Base-by-base conservation (phyloP, 2,113 vertebrate species). In the Passer montanus region DNA sequence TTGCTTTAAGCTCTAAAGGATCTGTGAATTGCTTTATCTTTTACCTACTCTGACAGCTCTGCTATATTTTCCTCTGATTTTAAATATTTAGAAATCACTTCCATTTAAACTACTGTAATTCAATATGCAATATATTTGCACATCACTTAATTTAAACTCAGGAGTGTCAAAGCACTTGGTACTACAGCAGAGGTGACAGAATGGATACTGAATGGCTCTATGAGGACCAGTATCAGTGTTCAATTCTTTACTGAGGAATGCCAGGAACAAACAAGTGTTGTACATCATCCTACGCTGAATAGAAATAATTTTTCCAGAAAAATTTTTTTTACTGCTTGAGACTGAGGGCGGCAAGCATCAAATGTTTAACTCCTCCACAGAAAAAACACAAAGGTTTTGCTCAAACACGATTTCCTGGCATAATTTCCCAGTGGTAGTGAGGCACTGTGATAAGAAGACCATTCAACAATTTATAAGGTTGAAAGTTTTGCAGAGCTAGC, bases 301-400 rank as follows among this genome's bases (percentile, higher is more conserved):
- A 87, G 70, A 78, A 92, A 63, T 35, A 0, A 43, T 50, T 93
- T 77, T 15, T 87, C 66, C 46, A 95, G 87, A 85, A 85, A 52
- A 77, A 63, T 67, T 95, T 55, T 87, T 85, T 68, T 53, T 69
- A 62, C 92, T 94, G 8, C 53, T 93, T 58, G 86, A 76, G n/a
- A 66, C 2, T 0, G 24, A 85, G 93, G 93, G 80, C 4, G 3
- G 94, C 8, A 0, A 85, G 41, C 67, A 95, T 31, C 60, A 92
- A 84, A 75, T 49, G 31, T 73, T 91, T 62, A 95, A 87, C 91
- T 89, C 72, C 73, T 76, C 70, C 6, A 2, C 50, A 92, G 64
- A 84, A 94, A 93, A 91, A 97, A 95, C 97, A 64, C 88, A 90
- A 89, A 72, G 58, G 85, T 84, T 95, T 97, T 98, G 98, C 98